phyloP scores from a whole-genome alignment of 2,888 invertebrate genomes.

The Pelosia muscerda region DNA sequence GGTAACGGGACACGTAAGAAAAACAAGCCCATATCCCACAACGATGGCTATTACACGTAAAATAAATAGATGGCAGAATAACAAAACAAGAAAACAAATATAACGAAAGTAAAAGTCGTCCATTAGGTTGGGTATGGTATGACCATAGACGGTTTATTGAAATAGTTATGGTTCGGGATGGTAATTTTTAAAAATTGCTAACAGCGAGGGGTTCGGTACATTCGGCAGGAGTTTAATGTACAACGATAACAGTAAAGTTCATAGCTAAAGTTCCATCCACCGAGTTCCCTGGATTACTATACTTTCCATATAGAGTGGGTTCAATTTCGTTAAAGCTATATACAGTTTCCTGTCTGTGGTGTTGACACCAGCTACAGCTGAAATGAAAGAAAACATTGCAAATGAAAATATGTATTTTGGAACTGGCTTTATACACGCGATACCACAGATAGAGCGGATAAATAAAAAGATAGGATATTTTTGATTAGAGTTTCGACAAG shows the following conservation, averaged over 20 bases:
- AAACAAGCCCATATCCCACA: constrained; percentile 60
- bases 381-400: constrained; percentile 54
- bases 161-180: constrained; percentile 77
- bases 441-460: too few relatives aligned
- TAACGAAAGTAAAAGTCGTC: constrained; percentile 80
- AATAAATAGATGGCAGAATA: constrained; percentile 63
- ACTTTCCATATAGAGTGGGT: constrained; percentile 77
- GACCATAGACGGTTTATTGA: constrained; percentile 82
- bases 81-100: constrained; percentile 72
- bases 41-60: constrained; percentile 63
- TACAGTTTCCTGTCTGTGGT: constrained; percentile 72
- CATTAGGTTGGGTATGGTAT: constrained; percentile 72
- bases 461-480: background rate
- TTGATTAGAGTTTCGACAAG: background rate
- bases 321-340: constrained; percentile 75
- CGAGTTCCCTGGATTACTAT: constrained; percentile 77
- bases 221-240: constrained; percentile 80
- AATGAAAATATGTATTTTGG: constrained; percentile 42
- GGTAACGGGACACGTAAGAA: constrained; percentile 46
- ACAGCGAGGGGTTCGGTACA: constrained; percentile 72
- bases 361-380: constrained; percentile 57
- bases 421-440: constrained; percentile 27
- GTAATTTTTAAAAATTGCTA: constrained; percentile 83
- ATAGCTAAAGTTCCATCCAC: constrained; percentile 79
- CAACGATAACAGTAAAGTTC: constrained; percentile 83